A percentile compares a stretch with the other conserved stretches of the same genome.
phyloP scores from a whole-genome alignment of 2,888 invertebrate species.

The Perizoma affinitatum region DNA sequence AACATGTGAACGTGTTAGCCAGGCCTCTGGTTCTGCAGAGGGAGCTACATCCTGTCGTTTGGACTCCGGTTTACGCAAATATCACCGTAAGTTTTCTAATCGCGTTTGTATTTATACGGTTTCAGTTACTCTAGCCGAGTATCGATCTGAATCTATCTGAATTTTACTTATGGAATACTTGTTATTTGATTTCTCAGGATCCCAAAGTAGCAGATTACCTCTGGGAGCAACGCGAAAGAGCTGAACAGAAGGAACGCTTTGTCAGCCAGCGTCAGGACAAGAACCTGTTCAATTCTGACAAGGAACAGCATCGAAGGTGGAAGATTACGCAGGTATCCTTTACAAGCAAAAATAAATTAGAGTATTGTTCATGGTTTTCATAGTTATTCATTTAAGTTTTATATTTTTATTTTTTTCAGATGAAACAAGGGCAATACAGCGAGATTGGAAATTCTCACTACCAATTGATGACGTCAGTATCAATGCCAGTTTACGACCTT shows the following conservation, averaged over 20 bases:
- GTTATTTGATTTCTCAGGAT: slow-evolving; percentile 79
- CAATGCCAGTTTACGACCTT: slow-evolving; percentile 96
- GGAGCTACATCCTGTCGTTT: slow-evolving; percentile 94
- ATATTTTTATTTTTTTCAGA: slow-evolving; percentile 58
- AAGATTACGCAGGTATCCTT: slow-evolving; percentile 66
- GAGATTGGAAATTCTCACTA: slow-evolving; percentile 86
- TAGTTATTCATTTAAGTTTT: background rate
- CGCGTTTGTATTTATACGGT: slow-evolving; percentile 19
- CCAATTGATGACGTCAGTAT: slow-evolving; percentile 95
- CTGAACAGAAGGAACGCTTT: slow-evolving; percentile 90
- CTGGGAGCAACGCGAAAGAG: slow-evolving; percentile 93
- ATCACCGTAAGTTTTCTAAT: slow-evolving; percentile 86
- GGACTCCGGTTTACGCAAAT: slow-evolving; percentile 98
- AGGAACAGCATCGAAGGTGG: slow-evolving; percentile 86
- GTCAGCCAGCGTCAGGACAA: slow-evolving; percentile 86
- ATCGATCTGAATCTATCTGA: background rate
- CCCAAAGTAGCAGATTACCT: slow-evolving; percentile 95
- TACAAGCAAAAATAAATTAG: background rate
- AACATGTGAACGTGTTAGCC: slow-evolving; percentile 98
- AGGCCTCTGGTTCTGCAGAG: slow-evolving; percentile 95
- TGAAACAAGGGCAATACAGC: slow-evolving; percentile 85
- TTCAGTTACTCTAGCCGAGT: slow-evolving; percentile 20
- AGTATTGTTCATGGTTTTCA: too few species aligned
- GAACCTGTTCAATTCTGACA: slow-evolving; percentile 84
- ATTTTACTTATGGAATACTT: too few species aligned